A percentile compares a stretch with the other conserved stretches of the same genome.
phyloP scores from a whole-genome alignment of 2,888 invertebrate species.

The Anthophora plumipes region DNA sequence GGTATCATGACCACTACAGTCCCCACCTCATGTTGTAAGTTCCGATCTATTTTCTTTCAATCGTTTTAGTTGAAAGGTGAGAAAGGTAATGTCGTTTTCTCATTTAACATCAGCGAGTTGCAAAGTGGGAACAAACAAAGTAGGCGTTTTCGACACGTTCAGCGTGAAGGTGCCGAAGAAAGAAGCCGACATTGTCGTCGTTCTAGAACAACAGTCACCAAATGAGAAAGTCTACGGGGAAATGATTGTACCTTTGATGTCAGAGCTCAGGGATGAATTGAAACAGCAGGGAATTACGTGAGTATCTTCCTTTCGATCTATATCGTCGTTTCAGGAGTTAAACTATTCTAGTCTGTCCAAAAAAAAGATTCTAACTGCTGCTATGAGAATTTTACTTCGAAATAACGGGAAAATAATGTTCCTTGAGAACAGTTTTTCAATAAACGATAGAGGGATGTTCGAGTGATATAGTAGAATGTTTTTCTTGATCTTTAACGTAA shows the following conservation, averaged over 20 bases:
- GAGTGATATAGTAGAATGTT: no score
- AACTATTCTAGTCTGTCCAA: conserved; percentile 47
- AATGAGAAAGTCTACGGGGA: conserved; percentile 89
- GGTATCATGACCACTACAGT: conserved; percentile 87
- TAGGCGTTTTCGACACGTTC: conserved; percentile 87
- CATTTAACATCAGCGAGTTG: conserved; percentile 83
- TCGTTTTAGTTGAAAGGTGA: no score
- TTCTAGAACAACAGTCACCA: conserved; percentile 89
- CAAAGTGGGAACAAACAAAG: conserved; percentile 83
- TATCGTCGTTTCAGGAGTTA: not conserved
- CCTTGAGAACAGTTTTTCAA: no score
- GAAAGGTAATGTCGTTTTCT: not conserved
- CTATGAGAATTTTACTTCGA: no score
- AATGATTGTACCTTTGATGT: conserved; percentile 87
- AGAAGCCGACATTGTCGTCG: conserved; percentile 92
- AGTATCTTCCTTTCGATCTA: conserved; percentile 73
- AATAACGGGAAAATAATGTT: no score
- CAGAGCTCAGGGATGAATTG: conserved; percentile 87
- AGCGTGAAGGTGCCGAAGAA: conserved; percentile 89
- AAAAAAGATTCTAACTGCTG: no score
- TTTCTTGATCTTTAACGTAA: no score
- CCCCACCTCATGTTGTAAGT: conserved; percentile 88
- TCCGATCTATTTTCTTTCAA: not conserved
- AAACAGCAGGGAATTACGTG: conserved; percentile 88
- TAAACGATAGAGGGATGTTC: no score